Evolutionary conservation across 2,113 vertebrate species (phyloP).

Genomic region (Dasyurus viverrinus): DNA sequence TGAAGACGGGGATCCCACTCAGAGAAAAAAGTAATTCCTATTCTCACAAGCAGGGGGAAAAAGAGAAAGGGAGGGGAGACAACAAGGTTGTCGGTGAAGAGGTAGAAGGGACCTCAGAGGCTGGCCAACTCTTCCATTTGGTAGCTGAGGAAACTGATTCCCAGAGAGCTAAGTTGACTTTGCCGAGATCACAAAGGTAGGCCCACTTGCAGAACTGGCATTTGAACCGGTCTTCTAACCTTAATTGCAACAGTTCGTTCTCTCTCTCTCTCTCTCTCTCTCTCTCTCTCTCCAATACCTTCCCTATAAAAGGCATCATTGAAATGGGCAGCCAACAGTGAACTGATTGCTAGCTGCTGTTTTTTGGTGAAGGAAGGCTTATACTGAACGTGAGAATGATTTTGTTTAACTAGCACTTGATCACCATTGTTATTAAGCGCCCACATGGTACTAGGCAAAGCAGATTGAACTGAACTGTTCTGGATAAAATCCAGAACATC

Average conservation of each 20-base stretch:
- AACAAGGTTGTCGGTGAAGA: background rate
- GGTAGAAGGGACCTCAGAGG: background rate
- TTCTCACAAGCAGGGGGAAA: background rate
- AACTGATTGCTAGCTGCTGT: background rate
- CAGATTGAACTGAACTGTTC: background rate
- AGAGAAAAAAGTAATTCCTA: background rate
- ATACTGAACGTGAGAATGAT: slow-evolving; percentile 42
- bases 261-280: too few species aligned
- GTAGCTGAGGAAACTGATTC: background rate
- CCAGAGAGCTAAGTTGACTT: background rate
- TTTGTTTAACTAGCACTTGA: slow-evolving; percentile 35
- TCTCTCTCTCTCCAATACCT: background rate
- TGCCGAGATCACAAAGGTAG: background rate
- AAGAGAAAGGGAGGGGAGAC: background rate
- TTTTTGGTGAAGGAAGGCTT: slow-evolving; percentile 52
- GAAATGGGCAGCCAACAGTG: background rate
- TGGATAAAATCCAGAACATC: background rate
- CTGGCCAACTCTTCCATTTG: background rate
- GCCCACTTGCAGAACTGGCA: background rate
- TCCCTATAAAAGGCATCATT: background rate
- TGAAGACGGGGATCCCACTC: background rate
- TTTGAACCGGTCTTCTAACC: background rate
- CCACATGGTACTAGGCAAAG: slow-evolving; percentile 33
- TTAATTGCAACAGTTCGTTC: background rate
- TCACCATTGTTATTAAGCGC: slow-evolving; percentile 6